These are phyloP conservation scores for Zaprionus capensis DNA, from an alignment of 1,140 invertebrate species.

Conservation along the genomic window DNA sequence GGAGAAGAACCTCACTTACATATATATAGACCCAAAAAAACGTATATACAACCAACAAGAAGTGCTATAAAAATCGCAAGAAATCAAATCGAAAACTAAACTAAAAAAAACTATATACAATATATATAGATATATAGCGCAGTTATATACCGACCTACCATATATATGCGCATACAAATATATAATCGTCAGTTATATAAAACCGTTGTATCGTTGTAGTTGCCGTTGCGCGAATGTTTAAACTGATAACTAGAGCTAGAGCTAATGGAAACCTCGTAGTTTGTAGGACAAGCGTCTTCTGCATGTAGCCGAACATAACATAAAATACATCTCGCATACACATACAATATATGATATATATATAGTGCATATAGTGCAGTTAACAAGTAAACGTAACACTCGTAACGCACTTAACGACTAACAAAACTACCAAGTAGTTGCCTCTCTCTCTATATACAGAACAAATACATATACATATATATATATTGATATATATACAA, in stretches of 20 bases:
- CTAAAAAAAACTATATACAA: slow-evolving; percentile 26
- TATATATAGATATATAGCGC: slow-evolving; percentile 13
- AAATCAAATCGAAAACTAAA: slow-evolving; percentile 8
- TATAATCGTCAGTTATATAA: slow-evolving; percentile 49
- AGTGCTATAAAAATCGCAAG: slow-evolving; percentile 46
- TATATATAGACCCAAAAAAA: slow-evolving; percentile 13
- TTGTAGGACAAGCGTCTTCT: slow-evolving; percentile 69
- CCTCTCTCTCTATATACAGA: slow-evolving; percentile 70
- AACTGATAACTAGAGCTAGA: slow-evolving; percentile 66
- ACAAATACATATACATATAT: slow-evolving; percentile 61
- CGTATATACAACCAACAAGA: slow-evolving; percentile 37
- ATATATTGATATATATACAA: slow-evolving; percentile 68
- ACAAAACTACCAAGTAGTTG: slow-evolving; percentile 79
- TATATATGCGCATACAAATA: slow-evolving; percentile 23
- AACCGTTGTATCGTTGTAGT: slow-evolving; percentile 58
- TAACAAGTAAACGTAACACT: slow-evolving; percentile 46
- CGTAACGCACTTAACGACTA: slow-evolving; percentile 66
- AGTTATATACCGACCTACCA: slow-evolving; percentile 44
- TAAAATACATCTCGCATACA: slow-evolving; percentile 2
- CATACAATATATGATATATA: neutral
- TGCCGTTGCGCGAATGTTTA: slow-evolving; percentile 65
- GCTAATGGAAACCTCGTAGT: slow-evolving; percentile 80
- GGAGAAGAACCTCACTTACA: slow-evolving; percentile 40
- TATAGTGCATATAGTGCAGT: slow-evolving; percentile 12
- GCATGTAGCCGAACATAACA: slow-evolving; percentile 70